phyloP scores from a whole-genome alignment of 2,797 vertebrate species.

The Schizothorax lantsangensis region DNA sequence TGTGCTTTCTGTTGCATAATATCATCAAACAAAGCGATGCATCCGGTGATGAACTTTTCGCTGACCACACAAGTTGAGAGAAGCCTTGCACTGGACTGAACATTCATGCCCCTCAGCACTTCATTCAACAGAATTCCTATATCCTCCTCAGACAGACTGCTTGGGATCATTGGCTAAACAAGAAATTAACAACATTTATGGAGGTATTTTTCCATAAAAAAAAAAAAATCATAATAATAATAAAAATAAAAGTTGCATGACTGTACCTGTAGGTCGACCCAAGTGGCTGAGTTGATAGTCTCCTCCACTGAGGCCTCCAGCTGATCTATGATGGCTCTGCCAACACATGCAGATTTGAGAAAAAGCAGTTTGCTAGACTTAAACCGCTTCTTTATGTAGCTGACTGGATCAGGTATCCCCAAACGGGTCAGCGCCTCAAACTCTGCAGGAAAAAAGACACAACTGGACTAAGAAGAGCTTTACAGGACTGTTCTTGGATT shows the following conservation, averaged over 20 bases:
- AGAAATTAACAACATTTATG: neutral
- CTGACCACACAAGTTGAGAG: slow-evolving; percentile 90
- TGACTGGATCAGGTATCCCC: slow-evolving; percentile 90
- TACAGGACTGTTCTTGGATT: neutral
- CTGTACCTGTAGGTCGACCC: slow-evolving; percentile 90
- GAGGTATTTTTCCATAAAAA: neutral
- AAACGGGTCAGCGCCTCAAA: slow-evolving; percentile 90
- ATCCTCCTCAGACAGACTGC: slow-evolving; percentile 89
- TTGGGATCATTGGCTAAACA: slow-evolving; percentile 88
- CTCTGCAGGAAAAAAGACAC: slow-evolving; percentile 76
- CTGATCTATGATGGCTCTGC: slow-evolving; percentile 88
- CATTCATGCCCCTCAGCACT: slow-evolving; percentile 85
- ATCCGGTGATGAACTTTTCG: slow-evolving; percentile 90
- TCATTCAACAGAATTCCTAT: slow-evolving; percentile 88
- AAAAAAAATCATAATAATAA: too few species aligned
- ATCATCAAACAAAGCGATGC: slow-evolving; percentile 84
- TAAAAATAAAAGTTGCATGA: too few species aligned
- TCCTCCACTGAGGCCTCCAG: slow-evolving; percentile 96
- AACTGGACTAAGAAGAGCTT: neutral
- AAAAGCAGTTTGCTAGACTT: slow-evolving; percentile 87
- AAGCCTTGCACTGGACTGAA: slow-evolving; percentile 80
- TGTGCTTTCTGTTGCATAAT: slow-evolving; percentile 92
- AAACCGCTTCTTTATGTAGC: slow-evolving; percentile 92
- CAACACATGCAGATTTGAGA: slow-evolving; percentile 87
- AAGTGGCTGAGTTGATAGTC: slow-evolving; percentile 88